Conservation (phyloP, 2,888 invertebrate species). For the Cyaniris semiargus region DNA sequence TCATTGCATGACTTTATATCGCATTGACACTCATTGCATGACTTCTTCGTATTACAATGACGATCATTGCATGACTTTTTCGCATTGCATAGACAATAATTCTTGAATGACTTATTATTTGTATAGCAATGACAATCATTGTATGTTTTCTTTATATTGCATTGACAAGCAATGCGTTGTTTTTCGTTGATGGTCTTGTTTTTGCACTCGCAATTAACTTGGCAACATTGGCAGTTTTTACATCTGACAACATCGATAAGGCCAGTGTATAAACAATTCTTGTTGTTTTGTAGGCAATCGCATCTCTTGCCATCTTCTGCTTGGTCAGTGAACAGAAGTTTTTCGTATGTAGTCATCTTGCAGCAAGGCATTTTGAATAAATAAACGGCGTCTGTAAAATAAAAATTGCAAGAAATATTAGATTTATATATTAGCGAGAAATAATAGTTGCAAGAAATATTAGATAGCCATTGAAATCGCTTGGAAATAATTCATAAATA, state of each 20-base stretch:
- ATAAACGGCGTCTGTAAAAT: background rate
- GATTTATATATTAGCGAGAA: too few species aligned
- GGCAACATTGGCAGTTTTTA: slow-evolving; percentile 26
- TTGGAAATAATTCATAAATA: too few species aligned
- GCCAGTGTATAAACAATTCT: slow-evolving; percentile 12
- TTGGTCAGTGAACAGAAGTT: slow-evolving; percentile 37
- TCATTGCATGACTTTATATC: too few species aligned
- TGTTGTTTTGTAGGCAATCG: slow-evolving; percentile 32
- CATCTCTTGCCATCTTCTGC: slow-evolving; percentile 45
- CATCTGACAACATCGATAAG: background rate
- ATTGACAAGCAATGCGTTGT: slow-evolving; percentile 35
- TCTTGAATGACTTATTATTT: too few species aligned
- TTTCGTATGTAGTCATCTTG: slow-evolving; percentile 39
- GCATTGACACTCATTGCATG: too few species aligned
- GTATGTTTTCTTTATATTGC: background rate
- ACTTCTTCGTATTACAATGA: too few species aligned
- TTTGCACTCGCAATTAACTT: slow-evolving; percentile 46
- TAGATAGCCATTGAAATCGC: too few species aligned
- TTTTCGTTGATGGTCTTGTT: slow-evolving; percentile 7
- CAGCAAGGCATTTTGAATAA: slow-evolving; percentile 54
- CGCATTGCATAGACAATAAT: slow-evolving; percentile 39
- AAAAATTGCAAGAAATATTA: background rate
- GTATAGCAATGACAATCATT: slow-evolving; percentile 40
- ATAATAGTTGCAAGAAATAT: too few species aligned
- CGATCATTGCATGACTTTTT: slow-evolving; percentile 13